These are phyloP conservation scores for Chinchilla lanigera DNA, from an alignment of 2,113 vertebrate genomes.

Conservation along the genomic window DNA sequence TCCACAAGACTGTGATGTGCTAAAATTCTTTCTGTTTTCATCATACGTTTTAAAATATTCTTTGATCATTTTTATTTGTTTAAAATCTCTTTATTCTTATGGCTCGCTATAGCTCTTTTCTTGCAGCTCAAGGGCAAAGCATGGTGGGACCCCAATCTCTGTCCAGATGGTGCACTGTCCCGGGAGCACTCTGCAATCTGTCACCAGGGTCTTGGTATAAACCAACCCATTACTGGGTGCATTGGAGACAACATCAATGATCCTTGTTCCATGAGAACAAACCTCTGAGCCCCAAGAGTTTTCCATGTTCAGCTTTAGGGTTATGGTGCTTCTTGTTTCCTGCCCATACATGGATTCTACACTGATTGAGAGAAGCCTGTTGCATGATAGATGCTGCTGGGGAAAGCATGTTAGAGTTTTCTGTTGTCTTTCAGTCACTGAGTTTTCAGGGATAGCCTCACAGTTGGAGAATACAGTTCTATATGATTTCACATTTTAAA, in stretches of 20 bases:
- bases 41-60: conserved; percentile 95
- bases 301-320: not conserved
- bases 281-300: not conserved
- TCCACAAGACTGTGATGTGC: conserved; percentile 91
- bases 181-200: too few relatives aligned
- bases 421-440: not conserved
- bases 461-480: not conserved
- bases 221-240: not conserved
- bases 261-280: not conserved
- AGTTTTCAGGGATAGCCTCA: not conserved
- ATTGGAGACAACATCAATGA: not conserved
- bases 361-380: not conserved
- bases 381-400: not conserved
- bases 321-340: too few relatives aligned
- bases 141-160: not conserved
- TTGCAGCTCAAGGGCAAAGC: conserved; percentile 90
- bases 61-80: conserved; percentile 93
- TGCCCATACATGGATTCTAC: too few relatives aligned
- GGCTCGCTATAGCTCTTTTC: conserved; percentile 95
- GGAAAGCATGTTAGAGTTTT: not conserved
- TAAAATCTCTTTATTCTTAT: conserved; percentile 93
- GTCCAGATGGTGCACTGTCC: not conserved
- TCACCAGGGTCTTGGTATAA: not conserved
- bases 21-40: conserved; percentile 90
- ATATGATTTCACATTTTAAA: not conserved